A percentile compares a stretch with the other conserved stretches of the same genome.
phyloP scores from a whole-genome alignment of 2,888 invertebrate species.

The Fragum fragum region DNA sequence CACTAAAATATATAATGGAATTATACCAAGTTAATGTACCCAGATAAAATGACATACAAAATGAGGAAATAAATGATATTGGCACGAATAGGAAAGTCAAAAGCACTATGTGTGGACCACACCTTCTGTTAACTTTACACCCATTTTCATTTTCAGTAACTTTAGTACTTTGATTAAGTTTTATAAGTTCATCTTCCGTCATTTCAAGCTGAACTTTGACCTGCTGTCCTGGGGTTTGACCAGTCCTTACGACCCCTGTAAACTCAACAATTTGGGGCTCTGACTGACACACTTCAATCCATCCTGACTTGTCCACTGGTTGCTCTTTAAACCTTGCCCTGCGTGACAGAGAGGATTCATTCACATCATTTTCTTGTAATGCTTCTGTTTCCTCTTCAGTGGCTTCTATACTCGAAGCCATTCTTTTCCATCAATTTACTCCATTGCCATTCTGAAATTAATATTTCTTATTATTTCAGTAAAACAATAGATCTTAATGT shows the following conservation, averaged over 20 bases:
- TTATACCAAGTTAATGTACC: conserved; percentile 93
- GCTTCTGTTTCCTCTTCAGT: conserved; percentile 23
- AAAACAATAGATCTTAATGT: too few species aligned
- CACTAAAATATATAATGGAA: conserved; percentile 91
- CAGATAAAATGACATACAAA: conserved; percentile 91
- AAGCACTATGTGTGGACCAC: conserved; percentile 90
- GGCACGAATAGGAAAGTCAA: conserved; percentile 91
- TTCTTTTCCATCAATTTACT: conserved; percentile 5
- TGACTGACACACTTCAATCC: conserved; percentile 60
- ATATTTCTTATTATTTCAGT: too few species aligned
- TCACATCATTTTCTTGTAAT: not conserved
- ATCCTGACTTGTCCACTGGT: conserved; percentile 62
- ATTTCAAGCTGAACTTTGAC: conserved; percentile 90
- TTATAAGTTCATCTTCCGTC: conserved; percentile 91
- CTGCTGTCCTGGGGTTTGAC: conserved; percentile 89
- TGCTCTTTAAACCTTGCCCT: conserved; percentile 59
- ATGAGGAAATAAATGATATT: conserved; percentile 90
- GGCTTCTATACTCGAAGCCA: conserved; percentile 52
- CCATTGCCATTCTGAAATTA: not conserved
- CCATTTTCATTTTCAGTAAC: conserved; percentile 33
- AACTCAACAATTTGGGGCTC: conserved; percentile 60
- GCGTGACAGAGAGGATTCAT: conserved; percentile 45
- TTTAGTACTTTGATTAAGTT: conserved; percentile 88
- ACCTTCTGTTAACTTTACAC: conserved; percentile 87
- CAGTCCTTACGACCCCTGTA: conserved; percentile 89